Evolutionary conservation across 1,140 invertebrate species (phyloP), one percentile per base, ranked within the genome.

Genomic region (Gonioctena quinquepunctata): DNA sequence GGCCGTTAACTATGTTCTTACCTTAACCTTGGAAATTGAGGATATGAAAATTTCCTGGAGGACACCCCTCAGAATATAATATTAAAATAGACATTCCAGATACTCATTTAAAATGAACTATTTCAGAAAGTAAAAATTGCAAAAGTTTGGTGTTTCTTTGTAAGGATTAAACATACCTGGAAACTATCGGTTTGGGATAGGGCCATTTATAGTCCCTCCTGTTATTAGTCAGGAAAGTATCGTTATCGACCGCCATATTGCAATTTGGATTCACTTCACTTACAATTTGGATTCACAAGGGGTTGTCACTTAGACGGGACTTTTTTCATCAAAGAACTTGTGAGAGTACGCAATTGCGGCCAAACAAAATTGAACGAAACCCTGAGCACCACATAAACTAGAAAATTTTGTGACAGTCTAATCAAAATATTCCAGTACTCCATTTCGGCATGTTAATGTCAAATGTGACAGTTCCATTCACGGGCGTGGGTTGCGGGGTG

Each of bases 201-300:
- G 88, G 87, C 87, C 88, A 89, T 73, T 82, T 83, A 71, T 83
- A 89, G 68, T 88, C 86, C 60, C 81, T 81, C 25, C 83, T 84
- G 50, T 77, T 83, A 13, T 79, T 82, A 6, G 85, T 84, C 16
- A 79, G 74, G 70, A 88, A 88, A 79, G 79, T 77, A 66, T 80
- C 72, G 28, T 69, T 75, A 19, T 70, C 73, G 2, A 62, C 69
- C 6, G 68, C 70, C 70, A 71, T 70, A n/a, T 67, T 60, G n/a
- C 50, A 69, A 63, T 60, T 33, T 68, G 23, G 50, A 19, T 6
- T 52, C 25, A 22, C n/a, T 63, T 56, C 26, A 72, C 18, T 59
- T 63, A 22, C n/a, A 68, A 54, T 67, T 59, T 59, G n/a, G 57
- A 42, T 7, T 28, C n/a, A 8, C 11, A 52, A 16, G 19, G 18